Percentiles rank a stretch among this genome's conserved stretches.
These are phyloP conservation scores for Myanophis thanlyinensis DNA, from an alignment of 2,113 vertebrate species.

Conservation along the genomic window DNA sequence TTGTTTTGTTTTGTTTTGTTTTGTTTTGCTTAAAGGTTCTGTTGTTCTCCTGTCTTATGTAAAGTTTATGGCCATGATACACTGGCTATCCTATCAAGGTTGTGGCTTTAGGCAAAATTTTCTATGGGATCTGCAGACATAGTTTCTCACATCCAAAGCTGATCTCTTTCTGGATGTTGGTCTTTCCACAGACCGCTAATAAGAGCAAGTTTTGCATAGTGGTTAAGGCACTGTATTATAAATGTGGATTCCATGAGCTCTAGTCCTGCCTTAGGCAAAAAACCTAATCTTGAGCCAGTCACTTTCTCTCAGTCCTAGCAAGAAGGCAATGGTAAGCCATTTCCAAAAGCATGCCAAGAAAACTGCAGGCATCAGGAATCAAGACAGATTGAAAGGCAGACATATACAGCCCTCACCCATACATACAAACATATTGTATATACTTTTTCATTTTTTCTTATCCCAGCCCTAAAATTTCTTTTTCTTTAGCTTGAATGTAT, in stretches of 20 bases:
- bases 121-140: background rate
- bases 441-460: no score
- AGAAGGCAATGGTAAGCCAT: background rate
- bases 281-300: background rate
- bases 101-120: background rate
- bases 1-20: no score
- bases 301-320: no score
- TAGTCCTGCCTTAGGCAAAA: background rate
- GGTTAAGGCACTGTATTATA: background rate
- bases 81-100: background rate
- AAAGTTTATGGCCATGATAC: background rate
- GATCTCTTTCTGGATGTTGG: background rate
- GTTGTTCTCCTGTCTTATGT: background rate
- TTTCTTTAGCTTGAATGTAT: no score
- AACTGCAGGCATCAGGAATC: background rate
- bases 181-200: background rate
- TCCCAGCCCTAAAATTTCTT: no score
- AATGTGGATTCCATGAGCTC: background rate
- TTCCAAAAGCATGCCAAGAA: background rate
- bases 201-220: background rate
- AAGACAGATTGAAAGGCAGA: background rate
- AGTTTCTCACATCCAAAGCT: background rate
- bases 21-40: background rate
- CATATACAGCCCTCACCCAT: no score
- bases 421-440: no score